Evolutionary conservation across 2,113 vertebrate species (phyloP).

Genomic region (Cichladusa arquata): DNA sequence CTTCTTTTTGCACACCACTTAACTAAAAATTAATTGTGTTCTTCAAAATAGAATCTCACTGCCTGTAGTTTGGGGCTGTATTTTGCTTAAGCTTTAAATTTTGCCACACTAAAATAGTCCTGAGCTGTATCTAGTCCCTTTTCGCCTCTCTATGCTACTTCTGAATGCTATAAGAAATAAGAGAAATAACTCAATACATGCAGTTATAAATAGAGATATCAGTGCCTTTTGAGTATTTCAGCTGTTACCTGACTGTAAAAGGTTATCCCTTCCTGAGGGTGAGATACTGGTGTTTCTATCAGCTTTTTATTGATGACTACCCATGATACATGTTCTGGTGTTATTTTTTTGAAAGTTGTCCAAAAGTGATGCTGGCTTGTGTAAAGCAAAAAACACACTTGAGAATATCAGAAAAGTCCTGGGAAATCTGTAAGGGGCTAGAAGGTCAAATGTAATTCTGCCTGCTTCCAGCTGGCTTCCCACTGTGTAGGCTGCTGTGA

Average conservation of each 20-base stretch:
- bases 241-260: neutral
- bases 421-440: constrained; percentile 7
- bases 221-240: neutral
- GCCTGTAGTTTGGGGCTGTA: neutral
- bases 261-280: neutral
- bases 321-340: too few species aligned
- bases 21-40: neutral
- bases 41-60: neutral
- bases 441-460: constrained; percentile 17
- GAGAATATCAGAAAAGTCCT: neutral
- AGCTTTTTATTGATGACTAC: neutral
- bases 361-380: neutral
- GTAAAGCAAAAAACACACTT: neutral
- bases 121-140: neutral
- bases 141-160: fast-evolving
- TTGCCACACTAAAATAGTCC: neutral
- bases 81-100: neutral
- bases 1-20: neutral
- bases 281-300: neutral
- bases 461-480: constrained; percentile 32
- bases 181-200: neutral
- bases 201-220: neutral
- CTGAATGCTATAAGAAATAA: neutral
- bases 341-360: neutral
- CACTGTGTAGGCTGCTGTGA: constrained; percentile 4